These are phyloP conservation scores for Epistrophe grossulariae DNA, from an alignment of 2,888 invertebrate species.

Conservation along the genomic window DNA sequence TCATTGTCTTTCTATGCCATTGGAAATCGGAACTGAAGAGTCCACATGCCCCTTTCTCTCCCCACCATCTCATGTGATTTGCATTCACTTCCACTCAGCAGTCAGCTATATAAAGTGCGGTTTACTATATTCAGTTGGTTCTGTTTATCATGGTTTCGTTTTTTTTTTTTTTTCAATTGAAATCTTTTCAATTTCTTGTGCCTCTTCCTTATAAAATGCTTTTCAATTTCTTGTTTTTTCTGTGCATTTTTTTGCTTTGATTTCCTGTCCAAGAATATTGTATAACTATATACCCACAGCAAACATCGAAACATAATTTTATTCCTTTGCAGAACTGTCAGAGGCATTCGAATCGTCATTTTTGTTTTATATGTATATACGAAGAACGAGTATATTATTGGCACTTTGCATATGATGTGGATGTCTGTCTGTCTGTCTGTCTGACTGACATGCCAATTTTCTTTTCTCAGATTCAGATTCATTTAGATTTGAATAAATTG, in stretches of 20 bases:
- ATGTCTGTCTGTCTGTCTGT: conserved; percentile 30
- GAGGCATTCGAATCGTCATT: conserved; percentile 21
- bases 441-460: conserved; percentile 56
- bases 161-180: not conserved
- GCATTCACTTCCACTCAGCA: not conserved
- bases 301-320: conserved; percentile 18
- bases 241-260: conserved; percentile 17
- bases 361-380: not conserved
- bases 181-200: not conserved
- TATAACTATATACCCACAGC: not conserved
- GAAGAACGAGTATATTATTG: conserved; percentile 14
- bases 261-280: conserved; percentile 24
- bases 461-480: conserved; percentile 27
- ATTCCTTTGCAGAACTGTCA: conserved; percentile 13
- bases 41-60: not conserved
- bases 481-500: conserved; percentile 14
- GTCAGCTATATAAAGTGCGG: no score
- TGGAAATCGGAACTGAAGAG: not conserved
- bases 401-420: conserved; percentile 46
- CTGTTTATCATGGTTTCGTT: not conserved
- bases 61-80: not conserved
- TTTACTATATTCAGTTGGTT: not conserved
- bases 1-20: not conserved
- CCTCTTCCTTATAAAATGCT: not conserved
- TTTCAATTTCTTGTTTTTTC: not conserved